Percentiles rank a stretch among this genome's conserved stretches.
Conservation (phyloP, 2,113 vertebrate genomes). For the Austrofundulus limnaeus region DNA sequence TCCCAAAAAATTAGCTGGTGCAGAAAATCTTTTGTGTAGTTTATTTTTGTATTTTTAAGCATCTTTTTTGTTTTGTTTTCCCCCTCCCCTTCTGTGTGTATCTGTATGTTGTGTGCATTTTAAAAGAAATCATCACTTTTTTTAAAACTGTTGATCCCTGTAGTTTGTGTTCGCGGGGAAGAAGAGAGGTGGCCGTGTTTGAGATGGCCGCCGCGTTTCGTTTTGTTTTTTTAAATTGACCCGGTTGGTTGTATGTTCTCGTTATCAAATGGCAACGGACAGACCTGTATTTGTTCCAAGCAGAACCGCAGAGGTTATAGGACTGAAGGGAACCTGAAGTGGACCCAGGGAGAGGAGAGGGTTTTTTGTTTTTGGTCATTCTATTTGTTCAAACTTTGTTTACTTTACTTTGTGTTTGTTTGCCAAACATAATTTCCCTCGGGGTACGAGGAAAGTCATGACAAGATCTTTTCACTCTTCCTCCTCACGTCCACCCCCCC, state of each 20-base stretch:
- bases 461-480: slow-evolving; percentile 18
- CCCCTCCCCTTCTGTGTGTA: slow-evolving; percentile 53
- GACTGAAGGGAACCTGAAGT: slow-evolving; percentile 76
- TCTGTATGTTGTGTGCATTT: slow-evolving; percentile 76
- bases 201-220: slow-evolving; percentile 67
- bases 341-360: slow-evolving; percentile 70
- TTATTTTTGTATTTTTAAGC: slow-evolving; percentile 84
- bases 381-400: slow-evolving; percentile 59
- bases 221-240: slow-evolving; percentile 70
- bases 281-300: slow-evolving; percentile 71
- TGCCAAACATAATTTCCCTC: slow-evolving; percentile 73
- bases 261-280: slow-evolving; percentile 54
- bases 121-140: slow-evolving; percentile 60
- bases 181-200: slow-evolving; percentile 62
- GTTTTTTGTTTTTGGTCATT: slow-evolving; percentile 28
- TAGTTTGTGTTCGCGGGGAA: slow-evolving; percentile 73
- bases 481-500: slow-evolving; percentile 27
- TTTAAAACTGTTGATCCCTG: slow-evolving; percentile 71
- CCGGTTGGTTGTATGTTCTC: slow-evolving; percentile 68
- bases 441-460: slow-evolving; percentile 39
- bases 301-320: slow-evolving; percentile 68
- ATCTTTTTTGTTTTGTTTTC: slow-evolving; percentile 62
- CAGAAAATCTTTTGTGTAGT: slow-evolving; percentile 80
- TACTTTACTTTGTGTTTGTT: slow-evolving; percentile 73
- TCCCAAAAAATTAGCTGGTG: slow-evolving; percentile 77